phyloP scores from a whole-genome alignment of 2,888 invertebrate species.

The Leptopilina drosophilae region DNA sequence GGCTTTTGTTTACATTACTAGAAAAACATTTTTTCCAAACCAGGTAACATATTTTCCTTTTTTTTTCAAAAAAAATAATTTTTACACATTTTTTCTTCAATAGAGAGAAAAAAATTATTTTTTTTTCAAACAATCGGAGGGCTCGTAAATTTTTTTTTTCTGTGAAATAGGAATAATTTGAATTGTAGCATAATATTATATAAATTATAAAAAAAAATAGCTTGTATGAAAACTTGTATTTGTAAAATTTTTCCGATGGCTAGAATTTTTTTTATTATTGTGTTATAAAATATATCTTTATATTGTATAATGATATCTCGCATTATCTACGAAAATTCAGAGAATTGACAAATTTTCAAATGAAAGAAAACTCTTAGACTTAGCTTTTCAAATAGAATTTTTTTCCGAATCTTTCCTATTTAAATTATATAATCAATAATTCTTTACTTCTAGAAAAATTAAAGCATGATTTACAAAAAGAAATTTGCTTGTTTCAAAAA shows the following conservation, averaged over 20 bases:
- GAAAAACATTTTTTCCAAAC: neutral
- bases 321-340: no score
- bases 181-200: slow-evolving; percentile 38
- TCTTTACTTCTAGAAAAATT: no score
- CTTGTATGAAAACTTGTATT: slow-evolving; percentile 7
- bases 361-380: no score
- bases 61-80: neutral
- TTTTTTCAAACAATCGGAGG: slow-evolving; percentile 41
- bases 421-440: no score
- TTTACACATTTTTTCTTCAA: slow-evolving; percentile 38
- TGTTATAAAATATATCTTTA: neutral
- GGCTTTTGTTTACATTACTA: neutral
- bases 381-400: no score
- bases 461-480: no score
- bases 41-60: neutral
- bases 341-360: no score
- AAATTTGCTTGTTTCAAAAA: no score
- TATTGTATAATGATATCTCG: no score
- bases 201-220: slow-evolving; percentile 27
- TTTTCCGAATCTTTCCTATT: no score
- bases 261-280: neutral
- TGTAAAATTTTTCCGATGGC: slow-evolving; percentile 1
- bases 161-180: slow-evolving; percentile 44
- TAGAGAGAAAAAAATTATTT: slow-evolving; percentile 32
- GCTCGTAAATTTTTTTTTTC: slow-evolving; percentile 15